Evolutionary conservation across 2,113 vertebrate species (phyloP), one percentile per base, ranked within the genome.

Genomic region (Cyanoramphus novaezelandiae): DNA sequence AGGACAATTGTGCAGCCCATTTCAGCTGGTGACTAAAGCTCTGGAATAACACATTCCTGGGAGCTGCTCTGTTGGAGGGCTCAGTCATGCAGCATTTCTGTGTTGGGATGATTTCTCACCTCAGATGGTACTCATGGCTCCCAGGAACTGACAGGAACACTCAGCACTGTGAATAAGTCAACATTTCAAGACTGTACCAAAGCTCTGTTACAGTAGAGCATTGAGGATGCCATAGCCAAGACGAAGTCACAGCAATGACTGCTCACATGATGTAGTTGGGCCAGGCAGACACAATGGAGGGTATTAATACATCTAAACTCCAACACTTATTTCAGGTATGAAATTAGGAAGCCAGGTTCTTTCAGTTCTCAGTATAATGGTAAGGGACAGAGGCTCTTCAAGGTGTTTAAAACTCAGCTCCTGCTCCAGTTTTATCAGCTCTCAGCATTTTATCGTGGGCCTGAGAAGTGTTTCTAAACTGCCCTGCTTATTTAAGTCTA

Each of bases 201-300:
- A 72, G 37, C 41, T 86, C 60, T 62, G 15, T 18, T 17, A n/a
- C 43, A 43, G 29, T 10, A 49, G 7, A 82, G 25, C n/a, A 43
- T 0, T 1, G 4, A 11, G 0, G 23, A 33, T 43, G 35, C 5
- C 27, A 19, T 50, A 75, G 44, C 13, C 57, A 69, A 69, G 78
- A 3, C 23, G 41, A 75, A 75, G 24, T 39, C 65, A 33, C 14
- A 77, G 25, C 50, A 85, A 18, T 4, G 8, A 44, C 16, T 39
- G 13, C 35, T 67, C 0, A 0, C 9, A 24, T 2, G 3, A 44
- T 6, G 49, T 37, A 47, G 44, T 44, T 47, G 57, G 19, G n/a
- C 31, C 52, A 79, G 37, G 21, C 8, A 60, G n/a, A 46, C 37
- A 37, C 21, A 23, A 17, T 25, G n/a, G 3, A 62, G 12, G 16